phyloP scores from a whole-genome alignment of 2,888 invertebrate species.

The Tuta absoluta region DNA sequence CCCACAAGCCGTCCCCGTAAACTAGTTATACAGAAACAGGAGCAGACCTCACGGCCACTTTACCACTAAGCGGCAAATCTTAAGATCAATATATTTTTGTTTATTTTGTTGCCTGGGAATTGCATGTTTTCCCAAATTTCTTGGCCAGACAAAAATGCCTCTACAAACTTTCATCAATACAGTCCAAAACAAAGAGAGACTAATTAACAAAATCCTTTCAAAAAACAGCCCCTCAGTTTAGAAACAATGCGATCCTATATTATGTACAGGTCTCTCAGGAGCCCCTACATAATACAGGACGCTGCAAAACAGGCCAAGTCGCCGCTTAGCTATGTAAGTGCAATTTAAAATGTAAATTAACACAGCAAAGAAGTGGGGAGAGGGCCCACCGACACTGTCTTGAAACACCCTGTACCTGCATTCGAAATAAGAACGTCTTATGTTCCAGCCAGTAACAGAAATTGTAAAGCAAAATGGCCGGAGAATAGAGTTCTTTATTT shows the following conservation, averaged over 20 bases:
- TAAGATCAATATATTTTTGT: too few relatives aligned
- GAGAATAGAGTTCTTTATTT: background rate
- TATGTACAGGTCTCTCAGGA: conserved; percentile 48
- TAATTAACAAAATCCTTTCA: conserved; percentile 23
- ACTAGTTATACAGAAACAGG: too few relatives aligned
- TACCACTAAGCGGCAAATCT: too few relatives aligned
- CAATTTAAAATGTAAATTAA: conserved; percentile 83
- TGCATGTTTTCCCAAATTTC: background rate
- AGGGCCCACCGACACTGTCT: conserved; percentile 63
- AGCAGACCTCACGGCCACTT: too few relatives aligned
- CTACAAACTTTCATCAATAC: conserved; percentile 29
- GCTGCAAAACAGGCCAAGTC: conserved; percentile 72
- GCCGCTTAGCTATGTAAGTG: conserved; percentile 79
- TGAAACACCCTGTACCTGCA: conserved; percentile 54
- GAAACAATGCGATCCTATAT: conserved; percentile 34
- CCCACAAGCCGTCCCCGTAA: too few relatives aligned
- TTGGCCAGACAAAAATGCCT: background rate
- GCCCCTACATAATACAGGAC: conserved; percentile 51
- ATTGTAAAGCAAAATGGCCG: background rate
- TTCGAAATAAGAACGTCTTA: background rate
- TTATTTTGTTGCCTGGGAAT: too few relatives aligned
- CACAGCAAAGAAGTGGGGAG: conserved; percentile 71
- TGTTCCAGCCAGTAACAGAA: background rate
- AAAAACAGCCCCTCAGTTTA: conserved; percentile 15
- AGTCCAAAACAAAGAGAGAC: conserved; percentile 19